Conservation (phyloP, 2,888 invertebrate genomes). For the Bellardia pandia region DNA sequence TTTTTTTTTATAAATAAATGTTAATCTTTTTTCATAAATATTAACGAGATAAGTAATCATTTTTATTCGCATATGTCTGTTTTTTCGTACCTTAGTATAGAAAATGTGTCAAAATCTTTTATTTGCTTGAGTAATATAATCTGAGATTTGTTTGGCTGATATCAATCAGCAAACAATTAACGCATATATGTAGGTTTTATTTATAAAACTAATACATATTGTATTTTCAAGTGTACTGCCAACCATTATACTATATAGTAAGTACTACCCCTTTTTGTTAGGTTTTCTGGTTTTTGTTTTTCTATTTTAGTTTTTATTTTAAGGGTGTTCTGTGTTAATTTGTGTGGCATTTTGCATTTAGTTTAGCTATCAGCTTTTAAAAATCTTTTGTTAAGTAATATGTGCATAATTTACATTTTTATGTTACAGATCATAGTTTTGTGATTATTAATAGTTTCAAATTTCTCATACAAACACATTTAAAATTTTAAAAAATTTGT, state of each 20-base stretch:
- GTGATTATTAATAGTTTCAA: conserved; percentile 71
- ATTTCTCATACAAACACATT: conserved; percentile 67
- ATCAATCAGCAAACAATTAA: conserved; percentile 68
- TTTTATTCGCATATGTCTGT: conserved; percentile 15
- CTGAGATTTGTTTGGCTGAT: conserved; percentile 60
- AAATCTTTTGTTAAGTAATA: conserved; percentile 38
- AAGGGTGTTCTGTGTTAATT: conserved; percentile 67
- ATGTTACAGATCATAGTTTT: conserved; percentile 49
- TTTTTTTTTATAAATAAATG: not conserved
- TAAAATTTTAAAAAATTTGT: not conserved
- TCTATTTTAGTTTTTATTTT: not conserved
- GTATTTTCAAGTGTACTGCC: not conserved
- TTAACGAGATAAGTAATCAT: not conserved
- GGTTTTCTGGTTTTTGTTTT: not conserved
- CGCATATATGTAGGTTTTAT: conserved; percentile 8
- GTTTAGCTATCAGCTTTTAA: conserved; percentile 39
- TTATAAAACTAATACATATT: not conserved
- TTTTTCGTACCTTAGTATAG: conserved; percentile 10
- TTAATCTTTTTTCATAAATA: conserved; percentile 2
- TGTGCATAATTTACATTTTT: conserved; percentile 51
- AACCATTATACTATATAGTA: too few relatives aligned
- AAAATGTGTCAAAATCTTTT: conserved; percentile 61
- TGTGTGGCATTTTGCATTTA: conserved; percentile 71
- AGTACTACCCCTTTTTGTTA: conserved; percentile 47
- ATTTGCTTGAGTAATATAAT: conserved; percentile 48